A percentile compares a stretch with the other conserved stretches of the same genome.
Conservation (phyloP, 2,113 vertebrate genomes). For the Nibea albiflora region DNA sequence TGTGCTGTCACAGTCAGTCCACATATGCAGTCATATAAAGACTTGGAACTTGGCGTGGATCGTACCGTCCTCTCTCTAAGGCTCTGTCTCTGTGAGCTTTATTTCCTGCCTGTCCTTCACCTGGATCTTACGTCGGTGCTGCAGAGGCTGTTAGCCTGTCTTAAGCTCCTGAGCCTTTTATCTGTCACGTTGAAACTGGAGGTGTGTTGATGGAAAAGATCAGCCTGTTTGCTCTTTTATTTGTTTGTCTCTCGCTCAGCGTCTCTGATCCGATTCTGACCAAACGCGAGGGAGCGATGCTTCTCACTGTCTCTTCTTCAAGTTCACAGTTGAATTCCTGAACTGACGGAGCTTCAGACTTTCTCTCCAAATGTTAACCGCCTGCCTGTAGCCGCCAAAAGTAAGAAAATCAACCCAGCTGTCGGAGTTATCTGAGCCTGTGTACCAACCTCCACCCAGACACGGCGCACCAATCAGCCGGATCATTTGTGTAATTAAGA, state of each 20-base stretch:
- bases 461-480: constrained; percentile 24
- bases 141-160: neutral
- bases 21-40: too few relatives aligned
- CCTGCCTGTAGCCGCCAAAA: neutral
- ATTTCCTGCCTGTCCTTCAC: neutral
- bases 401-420: neutral
- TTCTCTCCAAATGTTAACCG: neutral
- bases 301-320: neutral
- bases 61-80: neutral
- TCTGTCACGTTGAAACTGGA: neutral
- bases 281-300: neutral
- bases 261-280: neutral
- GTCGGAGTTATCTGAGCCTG: neutral
- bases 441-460: neutral
- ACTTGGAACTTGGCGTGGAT: too few relatives aligned
- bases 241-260: neutral
- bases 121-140: neutral
- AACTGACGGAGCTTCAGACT: neutral
- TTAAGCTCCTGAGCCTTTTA: neutral
- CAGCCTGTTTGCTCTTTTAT: constrained; percentile 22
- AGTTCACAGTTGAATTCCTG: neutral
- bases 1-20: too few relatives aligned
- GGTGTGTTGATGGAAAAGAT: neutral
- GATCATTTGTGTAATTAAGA: constrained; percentile 62
- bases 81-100: neutral